Evolutionary conservation across 2,888 invertebrate genomes (phyloP).

Genomic region (Lacanobia oleracea): DNA sequence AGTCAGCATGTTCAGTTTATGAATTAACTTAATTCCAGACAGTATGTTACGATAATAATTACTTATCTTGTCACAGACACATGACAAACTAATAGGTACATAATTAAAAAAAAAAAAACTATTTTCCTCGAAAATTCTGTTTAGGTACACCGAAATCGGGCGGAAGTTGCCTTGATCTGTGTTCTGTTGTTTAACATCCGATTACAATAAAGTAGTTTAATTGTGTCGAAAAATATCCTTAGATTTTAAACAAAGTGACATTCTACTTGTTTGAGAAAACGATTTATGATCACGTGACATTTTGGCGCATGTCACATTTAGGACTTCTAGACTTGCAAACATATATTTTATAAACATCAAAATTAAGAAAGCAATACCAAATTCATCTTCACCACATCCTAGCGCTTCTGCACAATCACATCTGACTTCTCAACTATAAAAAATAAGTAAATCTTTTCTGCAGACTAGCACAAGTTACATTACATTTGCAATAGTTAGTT

Average conservation of each 20-base stretch:
- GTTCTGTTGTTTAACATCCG: neutral
- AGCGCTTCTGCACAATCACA: too few relatives aligned
- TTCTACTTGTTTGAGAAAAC: too few relatives aligned
- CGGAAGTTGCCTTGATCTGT: constrained; percentile 2
- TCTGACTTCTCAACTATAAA: neutral
- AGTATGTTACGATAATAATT: neutral
- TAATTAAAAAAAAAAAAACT: neutral
- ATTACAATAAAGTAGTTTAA: neutral
- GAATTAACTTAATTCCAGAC: neutral
- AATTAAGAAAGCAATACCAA: too few relatives aligned
- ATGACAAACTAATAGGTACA: neutral
- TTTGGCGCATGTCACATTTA: too few relatives aligned
- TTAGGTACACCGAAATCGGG: neutral
- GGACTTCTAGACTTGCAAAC: too few relatives aligned
- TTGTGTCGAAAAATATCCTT: neutral
- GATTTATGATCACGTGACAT: too few relatives aligned
- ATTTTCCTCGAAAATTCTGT: neutral
- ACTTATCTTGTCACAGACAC: neutral
- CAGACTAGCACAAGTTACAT: constrained; percentile 7
- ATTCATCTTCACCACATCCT: too few relatives aligned
- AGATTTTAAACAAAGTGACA: too few relatives aligned
- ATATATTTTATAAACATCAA: too few relatives aligned
- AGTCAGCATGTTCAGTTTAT: neutral
- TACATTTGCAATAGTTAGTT: constrained; percentile 36
- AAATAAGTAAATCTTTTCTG: neutral